These are phyloP conservation scores for Camponotus pennsylvanicus DNA, from an alignment of 1,140 invertebrate species.

Conservation along the genomic window DNA sequence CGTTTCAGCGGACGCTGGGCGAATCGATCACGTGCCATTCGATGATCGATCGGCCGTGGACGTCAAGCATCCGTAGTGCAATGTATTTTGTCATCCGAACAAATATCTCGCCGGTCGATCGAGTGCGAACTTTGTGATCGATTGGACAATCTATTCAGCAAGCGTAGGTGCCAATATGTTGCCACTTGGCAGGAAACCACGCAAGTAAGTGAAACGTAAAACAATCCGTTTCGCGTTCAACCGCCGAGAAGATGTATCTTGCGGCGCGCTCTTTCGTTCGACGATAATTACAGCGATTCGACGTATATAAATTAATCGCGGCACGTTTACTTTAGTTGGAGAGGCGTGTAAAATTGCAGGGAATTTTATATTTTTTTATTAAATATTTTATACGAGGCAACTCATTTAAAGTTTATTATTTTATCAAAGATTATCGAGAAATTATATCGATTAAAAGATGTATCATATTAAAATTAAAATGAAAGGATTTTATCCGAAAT, in stretches of 20 bases:
- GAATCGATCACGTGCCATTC: conserved; percentile 70
- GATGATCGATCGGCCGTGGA: conserved; percentile 72
- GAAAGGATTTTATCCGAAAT: not conserved
- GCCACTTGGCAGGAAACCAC: conserved; percentile 66
- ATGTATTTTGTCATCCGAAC: conserved; percentile 73
- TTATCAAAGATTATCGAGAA: not conserved
- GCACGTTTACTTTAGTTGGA: not conserved
- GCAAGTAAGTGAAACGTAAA: conserved; percentile 56
- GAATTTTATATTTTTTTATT: not conserved
- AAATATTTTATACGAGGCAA: not conserved
- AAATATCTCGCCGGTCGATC: conserved; percentile 75
- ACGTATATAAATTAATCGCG: not conserved
- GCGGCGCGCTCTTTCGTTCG: not conserved
- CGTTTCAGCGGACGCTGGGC: conserved; percentile 62
- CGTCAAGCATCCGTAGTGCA: conserved; percentile 65
- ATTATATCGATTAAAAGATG: not conserved
- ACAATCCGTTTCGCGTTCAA: conserved; percentile 69
- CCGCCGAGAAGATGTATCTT: conserved; percentile 61
- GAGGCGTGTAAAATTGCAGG: not conserved
- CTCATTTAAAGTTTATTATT: not conserved
- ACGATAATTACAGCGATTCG: conserved; percentile 18
- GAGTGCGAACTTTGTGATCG: conserved; percentile 74
- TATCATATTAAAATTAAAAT: not conserved
- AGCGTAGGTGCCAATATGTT: conserved; percentile 74
- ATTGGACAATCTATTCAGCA: conserved; percentile 76